Base-by-base conservation (phyloP, 2,113 vertebrate genomes). In the Mola mola region DNA sequence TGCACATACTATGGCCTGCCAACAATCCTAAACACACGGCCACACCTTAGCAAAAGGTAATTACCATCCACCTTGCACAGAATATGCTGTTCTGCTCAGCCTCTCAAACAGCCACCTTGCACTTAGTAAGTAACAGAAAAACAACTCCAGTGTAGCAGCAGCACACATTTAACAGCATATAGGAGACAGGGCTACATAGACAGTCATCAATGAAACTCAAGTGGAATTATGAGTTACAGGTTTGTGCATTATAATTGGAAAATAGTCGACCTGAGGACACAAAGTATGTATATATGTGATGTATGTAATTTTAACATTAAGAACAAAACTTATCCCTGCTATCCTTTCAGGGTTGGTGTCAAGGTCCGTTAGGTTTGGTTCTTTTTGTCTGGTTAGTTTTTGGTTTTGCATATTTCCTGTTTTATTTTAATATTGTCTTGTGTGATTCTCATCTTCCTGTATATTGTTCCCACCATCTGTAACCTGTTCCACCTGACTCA, bases 81-180 rank as follows among this genome's bases (percentile, higher is more conserved):
- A 88, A 87, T 75, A 77, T 82, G 83, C 72, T 84, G 60, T 31
- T 59, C 34, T 19, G 62, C 76, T 79, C 72, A 82, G 73, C 76
- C 87, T 80, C 78, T 73, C 72, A 81, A 81, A 78, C 66, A 82
- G 38, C 76, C 86, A 90, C 87, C 86, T 89, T 84, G 85, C 84
- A 85, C 68, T 86, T 81, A 82, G 76, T 40, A 46, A 55, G 70
- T 65, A 52, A 66, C 66, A 55, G 61, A 56, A 64, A 77, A 75
- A 75, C 66, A 78, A 66, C 70, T 22, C 36, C 53, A 47, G 15
- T 26, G 59, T 22, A 37, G 37, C 48, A 44, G 44, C 68, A 29
- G 21, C 47, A 47, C 28, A 66, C 57, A 83, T 52, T 75, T 75
- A 71, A 67, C 56, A 61, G 17, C 40, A 49, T 8, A 47, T 28